Evolutionary conservation across 2,113 vertebrate genomes (phyloP), one percentile per base, ranked within the genome.

Genomic region (Polypterus bichir): DNA sequence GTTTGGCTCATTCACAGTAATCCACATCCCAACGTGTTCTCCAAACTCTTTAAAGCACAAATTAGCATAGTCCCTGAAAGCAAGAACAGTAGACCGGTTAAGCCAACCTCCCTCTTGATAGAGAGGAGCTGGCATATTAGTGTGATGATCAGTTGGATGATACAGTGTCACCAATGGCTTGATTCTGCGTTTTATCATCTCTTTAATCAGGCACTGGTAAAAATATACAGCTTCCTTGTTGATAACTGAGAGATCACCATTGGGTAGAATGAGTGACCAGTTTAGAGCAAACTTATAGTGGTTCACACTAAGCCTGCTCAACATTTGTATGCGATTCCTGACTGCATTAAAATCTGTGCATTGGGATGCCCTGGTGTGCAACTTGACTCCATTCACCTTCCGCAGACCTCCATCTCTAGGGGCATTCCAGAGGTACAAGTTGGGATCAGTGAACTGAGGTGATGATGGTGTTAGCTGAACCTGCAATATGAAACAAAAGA

Each of bases 1-100:
- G 70, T 97, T 99, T 0, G 94, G 96, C 71, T 99, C 94, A 0
- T 97, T 97, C 62, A 99, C 80, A 47, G 96, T 99, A 77, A 98
- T 90, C 96, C 96, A 99, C 4, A 89, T 79, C 58, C 76, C 81
- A 46, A 96, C 94, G 76, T 88, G 76, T 64, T 85, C 71, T 0
- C 93, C 94, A 3, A 99, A 77, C 70, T 92, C 88, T 60, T n/a
- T 75, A 70, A 90, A 99, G 69, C 95, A 99, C 9, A 96, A 77
- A 3, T 73, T 76, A 0, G 91, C 90, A 0, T 97, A 98, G 49
- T 84, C 76, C 65, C 64, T 80, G 71, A 98, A 99, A 53, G 91
- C 91, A 0, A 75, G 62, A 3, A 82, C 77, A 0, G 84, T 89
- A n/a, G 80, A 81, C 0, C 68, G 45, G 71, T 91, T 93, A 57